These are phyloP conservation scores for Gymnodraco acuticeps DNA, from an alignment of 2,797 vertebrate genomes.

Conservation along the genomic window DNA sequence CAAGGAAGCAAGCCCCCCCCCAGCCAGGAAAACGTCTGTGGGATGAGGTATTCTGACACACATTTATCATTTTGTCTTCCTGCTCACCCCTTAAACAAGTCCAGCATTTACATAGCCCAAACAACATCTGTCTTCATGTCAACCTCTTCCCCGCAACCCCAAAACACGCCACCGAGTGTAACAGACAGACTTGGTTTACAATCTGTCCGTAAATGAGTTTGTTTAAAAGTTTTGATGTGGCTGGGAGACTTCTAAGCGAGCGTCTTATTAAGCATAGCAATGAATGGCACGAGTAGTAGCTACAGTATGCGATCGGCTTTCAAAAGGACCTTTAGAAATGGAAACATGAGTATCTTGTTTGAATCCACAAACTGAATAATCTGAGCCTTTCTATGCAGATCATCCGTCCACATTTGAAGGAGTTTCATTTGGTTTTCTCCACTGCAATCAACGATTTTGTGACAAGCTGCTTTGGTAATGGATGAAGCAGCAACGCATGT, in stretches of 20 bases:
- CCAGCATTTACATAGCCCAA: constrained; percentile 63
- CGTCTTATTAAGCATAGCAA: constrained; percentile 12
- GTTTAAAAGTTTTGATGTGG: constrained; percentile 60
- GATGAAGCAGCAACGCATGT: constrained; percentile 46
- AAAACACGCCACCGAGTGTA: constrained; percentile 35
- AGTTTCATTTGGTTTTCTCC: constrained; percentile 28
- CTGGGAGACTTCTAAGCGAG: constrained; percentile 37
- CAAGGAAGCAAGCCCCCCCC: constrained; percentile 23
- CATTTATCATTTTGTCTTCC: constrained; percentile 74
- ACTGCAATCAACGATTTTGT: constrained; percentile 23
- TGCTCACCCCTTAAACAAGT: constrained; percentile 65
- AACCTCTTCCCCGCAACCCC: constrained; percentile 31
- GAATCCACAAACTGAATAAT: constrained; percentile 22
- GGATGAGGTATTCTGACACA: constrained; percentile 45
- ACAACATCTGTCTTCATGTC: constrained; percentile 76
- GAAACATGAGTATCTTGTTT: constrained; percentile 37
- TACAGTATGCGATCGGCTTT: constrained; percentile 39
- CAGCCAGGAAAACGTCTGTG: constrained; percentile 33
- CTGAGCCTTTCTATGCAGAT: constrained; percentile 5
- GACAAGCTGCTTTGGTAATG: constrained; percentile 41
- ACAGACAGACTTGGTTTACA: constrained; percentile 27
- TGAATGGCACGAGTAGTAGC: constrained; percentile 27
- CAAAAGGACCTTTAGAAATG: constrained; percentile 33
- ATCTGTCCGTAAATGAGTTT: constrained; percentile 53
- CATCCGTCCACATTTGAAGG: constrained; percentile 6